A percentile compares a stretch with the other conserved stretches of the same genome.
Evolutionary conservation across 2,797 vertebrate species (phyloP).

Genomic region (Esox lucius): DNA sequence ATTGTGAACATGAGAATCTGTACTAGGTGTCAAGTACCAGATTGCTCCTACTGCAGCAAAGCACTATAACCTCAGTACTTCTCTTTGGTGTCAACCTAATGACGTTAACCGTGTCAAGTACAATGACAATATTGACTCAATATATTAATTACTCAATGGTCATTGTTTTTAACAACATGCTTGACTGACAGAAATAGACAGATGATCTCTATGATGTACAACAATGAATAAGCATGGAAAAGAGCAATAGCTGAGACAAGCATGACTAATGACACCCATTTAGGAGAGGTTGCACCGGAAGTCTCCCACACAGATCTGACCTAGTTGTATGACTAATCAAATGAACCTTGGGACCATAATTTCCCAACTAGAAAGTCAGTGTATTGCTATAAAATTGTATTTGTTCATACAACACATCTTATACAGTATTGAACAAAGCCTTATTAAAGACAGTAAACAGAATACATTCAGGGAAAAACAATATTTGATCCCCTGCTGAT

Average conservation of each 20-base stretch:
- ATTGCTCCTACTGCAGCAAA: neutral
- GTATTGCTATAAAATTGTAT: no score
- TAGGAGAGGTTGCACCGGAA: neutral
- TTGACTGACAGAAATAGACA: neutral
- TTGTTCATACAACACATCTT: no score
- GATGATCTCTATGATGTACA: slow-evolving; percentile 1
- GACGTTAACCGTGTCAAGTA: neutral
- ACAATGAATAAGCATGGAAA: slow-evolving; percentile 30
- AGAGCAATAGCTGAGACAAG: slow-evolving; percentile 25
- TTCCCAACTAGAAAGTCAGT: neutral
- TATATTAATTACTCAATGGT: neutral
- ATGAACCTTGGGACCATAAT: neutral
- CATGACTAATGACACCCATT: slow-evolving; percentile 33
- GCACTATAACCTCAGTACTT: neutral
- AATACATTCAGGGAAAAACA: no score
- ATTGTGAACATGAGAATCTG: neutral
- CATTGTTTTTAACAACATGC: neutral
- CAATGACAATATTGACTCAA: neutral
- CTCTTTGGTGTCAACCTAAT: neutral
- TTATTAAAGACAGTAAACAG: no score
- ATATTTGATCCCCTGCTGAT: no score
- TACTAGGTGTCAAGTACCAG: neutral
- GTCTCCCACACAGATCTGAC: neutral
- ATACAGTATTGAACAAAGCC: no score
- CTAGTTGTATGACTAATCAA: neutral